Percentiles rank a stretch among this genome's conserved stretches.
Conservation (phyloP, 2,888 invertebrate genomes). For the Neoaliturus tenellus region DNA sequence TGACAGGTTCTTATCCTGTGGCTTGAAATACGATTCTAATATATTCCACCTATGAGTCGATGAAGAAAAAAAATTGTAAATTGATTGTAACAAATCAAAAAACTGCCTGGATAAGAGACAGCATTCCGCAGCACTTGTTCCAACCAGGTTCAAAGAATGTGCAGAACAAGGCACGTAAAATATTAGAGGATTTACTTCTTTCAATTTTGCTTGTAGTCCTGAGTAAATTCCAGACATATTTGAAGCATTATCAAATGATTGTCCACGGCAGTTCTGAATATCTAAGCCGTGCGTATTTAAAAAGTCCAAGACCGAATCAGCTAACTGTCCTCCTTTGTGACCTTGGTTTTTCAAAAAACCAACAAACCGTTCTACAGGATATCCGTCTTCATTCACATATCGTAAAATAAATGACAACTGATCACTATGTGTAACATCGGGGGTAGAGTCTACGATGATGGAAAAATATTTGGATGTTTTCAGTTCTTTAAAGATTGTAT, state of each 20-base stretch:
- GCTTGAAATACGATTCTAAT: not conserved
- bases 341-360: not conserved
- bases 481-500: slow-evolving; percentile 27
- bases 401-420: not conserved
- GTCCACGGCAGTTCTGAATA: too few relatives aligned
- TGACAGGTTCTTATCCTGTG: not conserved
- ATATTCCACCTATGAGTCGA: slow-evolving; percentile 37
- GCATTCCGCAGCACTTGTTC: slow-evolving; percentile 32
- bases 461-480: slow-evolving; percentile 32
- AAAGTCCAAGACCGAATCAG: not conserved
- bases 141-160: slow-evolving; percentile 67
- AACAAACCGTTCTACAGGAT: slow-evolving; percentile 1
- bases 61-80: slow-evolving; percentile 22
- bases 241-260: not conserved
- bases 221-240: not conserved
- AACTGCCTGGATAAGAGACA: not conserved
- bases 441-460: slow-evolving; percentile 36
- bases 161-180: slow-evolving; percentile 66
- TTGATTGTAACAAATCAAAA: slow-evolving; percentile 1
- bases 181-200: slow-evolving; percentile 65
- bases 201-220: slow-evolving; percentile 65
- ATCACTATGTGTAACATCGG: slow-evolving; percentile 10
- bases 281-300: not conserved
- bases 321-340: not conserved
- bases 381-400: not conserved